Evolutionary conservation across 1,140 invertebrate species (phyloP).

Genomic region (Drosophila pseudoananassae): DNA sequence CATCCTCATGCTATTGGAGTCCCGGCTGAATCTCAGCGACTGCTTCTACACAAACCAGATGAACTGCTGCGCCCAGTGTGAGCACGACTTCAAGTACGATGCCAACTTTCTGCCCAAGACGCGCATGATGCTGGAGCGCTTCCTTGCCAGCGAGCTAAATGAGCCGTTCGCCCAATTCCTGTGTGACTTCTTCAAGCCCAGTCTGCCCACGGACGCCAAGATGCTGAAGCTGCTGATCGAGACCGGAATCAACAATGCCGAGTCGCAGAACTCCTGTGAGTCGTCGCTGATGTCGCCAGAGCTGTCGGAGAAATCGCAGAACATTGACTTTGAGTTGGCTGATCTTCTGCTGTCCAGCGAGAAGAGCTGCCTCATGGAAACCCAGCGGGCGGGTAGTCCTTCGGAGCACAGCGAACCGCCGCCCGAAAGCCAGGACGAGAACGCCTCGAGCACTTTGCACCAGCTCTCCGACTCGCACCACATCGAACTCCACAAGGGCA

Average conservation of each 20-base stretch:
- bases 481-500: slow-evolving; percentile 87
- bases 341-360: slow-evolving; percentile 80
- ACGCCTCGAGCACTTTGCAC: slow-evolving; percentile 74
- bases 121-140: slow-evolving; percentile 72
- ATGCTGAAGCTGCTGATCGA: slow-evolving; percentile 88
- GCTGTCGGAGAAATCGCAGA: slow-evolving; percentile 81
- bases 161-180: slow-evolving; percentile 79
- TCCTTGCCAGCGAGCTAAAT: slow-evolving; percentile 71
- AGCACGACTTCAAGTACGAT: slow-evolving; percentile 80
- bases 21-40: slow-evolving; percentile 78
- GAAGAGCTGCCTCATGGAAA: slow-evolving; percentile 77
- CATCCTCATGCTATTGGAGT: slow-evolving; percentile 81
- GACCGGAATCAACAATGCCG: slow-evolving; percentile 85
- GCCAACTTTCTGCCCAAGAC: slow-evolving; percentile 78
- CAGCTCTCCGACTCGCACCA: slow-evolving; percentile 83
- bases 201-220: slow-evolving; percentile 86
- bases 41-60: slow-evolving; percentile 83
- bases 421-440: slow-evolving; percentile 77
- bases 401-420: slow-evolving; percentile 82
- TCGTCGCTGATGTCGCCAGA: slow-evolving; percentile 83
- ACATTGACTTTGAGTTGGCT: slow-evolving; percentile 82
- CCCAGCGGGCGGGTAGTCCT: slow-evolving; percentile 74
- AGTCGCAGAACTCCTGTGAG: slow-evolving; percentile 78
- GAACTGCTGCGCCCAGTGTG: slow-evolving; percentile 81
- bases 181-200: slow-evolving; percentile 85